These are phyloP conservation scores for Acyrthosiphon pisum DNA, from an alignment of 1,140 invertebrate genomes.

Conservation along the genomic window DNA sequence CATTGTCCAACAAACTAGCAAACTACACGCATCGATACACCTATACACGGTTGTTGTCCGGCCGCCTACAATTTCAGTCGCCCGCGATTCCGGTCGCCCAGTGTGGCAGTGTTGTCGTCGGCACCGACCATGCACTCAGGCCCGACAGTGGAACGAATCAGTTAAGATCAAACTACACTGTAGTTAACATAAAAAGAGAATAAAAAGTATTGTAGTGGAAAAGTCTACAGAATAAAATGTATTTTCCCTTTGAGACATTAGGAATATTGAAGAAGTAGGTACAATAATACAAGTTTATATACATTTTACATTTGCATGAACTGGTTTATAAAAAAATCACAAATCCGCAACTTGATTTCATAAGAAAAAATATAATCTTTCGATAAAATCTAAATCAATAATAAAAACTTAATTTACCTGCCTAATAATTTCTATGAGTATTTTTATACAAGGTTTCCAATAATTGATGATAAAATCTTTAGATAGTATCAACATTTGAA, in stretches of 20 bases:
- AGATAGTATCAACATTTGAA: not conserved
- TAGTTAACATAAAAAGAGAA: not conserved
- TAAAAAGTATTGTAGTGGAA: not conserved
- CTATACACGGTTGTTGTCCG: slow-evolving; percentile 38
- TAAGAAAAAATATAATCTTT: not conserved
- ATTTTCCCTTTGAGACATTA: not conserved
- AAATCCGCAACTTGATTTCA: not conserved
- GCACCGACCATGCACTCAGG: slow-evolving; percentile 13
- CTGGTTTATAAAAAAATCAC: not conserved
- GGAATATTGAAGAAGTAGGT: not conserved
- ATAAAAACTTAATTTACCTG: not conserved
- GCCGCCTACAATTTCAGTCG: slow-evolving; percentile 30
- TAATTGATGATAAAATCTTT: not conserved
- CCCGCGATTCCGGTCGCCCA: slow-evolving; percentile 49
- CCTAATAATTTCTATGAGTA: not conserved
- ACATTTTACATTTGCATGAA: not conserved
- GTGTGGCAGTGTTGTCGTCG: slow-evolving; percentile 8
- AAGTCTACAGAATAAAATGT: not conserved
- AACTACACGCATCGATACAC: slow-evolving; percentile 45
- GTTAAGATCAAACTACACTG: not conserved
- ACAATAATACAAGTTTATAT: not conserved
- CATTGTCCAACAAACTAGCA: slow-evolving; percentile 36
- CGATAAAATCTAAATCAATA: not conserved
- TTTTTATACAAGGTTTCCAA: not conserved
- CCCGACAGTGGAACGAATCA: slow-evolving; percentile 44